These are phyloP conservation scores for Talpa occidentalis DNA, from an alignment of 2,113 vertebrate genomes.

Conservation along the genomic window DNA sequence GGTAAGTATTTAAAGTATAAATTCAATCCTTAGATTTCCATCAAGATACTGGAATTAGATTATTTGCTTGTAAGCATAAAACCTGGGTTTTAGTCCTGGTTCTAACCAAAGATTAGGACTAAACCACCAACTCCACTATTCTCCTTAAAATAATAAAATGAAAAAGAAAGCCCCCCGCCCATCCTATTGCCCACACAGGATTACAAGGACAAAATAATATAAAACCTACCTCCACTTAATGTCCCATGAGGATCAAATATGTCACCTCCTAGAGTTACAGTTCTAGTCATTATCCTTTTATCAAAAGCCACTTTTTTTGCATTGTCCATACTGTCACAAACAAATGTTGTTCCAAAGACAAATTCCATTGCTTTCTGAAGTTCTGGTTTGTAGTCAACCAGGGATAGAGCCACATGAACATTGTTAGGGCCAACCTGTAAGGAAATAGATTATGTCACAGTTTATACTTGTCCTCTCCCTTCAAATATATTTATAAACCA, in stretches of 20 bases:
- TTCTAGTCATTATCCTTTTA: slow-evolving; percentile 93
- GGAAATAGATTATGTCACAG: neutral
- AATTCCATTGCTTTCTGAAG: slow-evolving; percentile 98
- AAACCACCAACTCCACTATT: neutral
- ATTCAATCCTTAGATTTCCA: neutral
- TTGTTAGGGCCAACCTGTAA: slow-evolving; percentile 90
- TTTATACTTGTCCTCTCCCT: slow-evolving; percentile 11
- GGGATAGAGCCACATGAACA: slow-evolving; percentile 91
- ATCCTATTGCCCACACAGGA: neutral
- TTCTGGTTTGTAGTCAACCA: slow-evolving; percentile 92
- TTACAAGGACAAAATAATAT: neutral
- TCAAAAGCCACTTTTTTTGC: slow-evolving; percentile 97
- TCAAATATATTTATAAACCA: neutral
- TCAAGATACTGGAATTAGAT: neutral
- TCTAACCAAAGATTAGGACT: neutral
- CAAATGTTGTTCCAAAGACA: slow-evolving; percentile 94
- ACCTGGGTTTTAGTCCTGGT: neutral
- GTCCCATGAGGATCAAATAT: slow-evolving; percentile 96
- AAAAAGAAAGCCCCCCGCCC: neutral
- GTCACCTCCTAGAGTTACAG: slow-evolving; percentile 95
- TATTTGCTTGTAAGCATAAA: neutral
- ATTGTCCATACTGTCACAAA: slow-evolving; percentile 93
- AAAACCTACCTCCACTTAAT: slow-evolving; percentile 92
- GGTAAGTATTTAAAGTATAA: neutral
- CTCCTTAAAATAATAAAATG: neutral